These are phyloP conservation scores for Epinephelus moara DNA, from an alignment of 2,113 vertebrate genomes.

Conservation along the genomic window DNA sequence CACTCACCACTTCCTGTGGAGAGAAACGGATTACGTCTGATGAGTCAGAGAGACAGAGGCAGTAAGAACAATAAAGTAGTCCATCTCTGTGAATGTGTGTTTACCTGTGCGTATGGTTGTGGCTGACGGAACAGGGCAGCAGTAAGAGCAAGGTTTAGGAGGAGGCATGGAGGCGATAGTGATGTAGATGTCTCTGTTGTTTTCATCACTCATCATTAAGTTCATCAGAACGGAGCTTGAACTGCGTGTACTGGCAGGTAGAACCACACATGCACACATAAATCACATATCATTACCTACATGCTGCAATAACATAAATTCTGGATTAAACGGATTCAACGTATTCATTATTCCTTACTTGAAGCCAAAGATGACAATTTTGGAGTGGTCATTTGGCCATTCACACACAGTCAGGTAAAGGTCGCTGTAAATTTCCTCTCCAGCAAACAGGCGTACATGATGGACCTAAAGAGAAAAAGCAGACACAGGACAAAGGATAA, in stretches of 20 bases:
- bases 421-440: constrained; percentile 93
- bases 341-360: constrained; percentile 85
- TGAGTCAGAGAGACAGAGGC: neutral
- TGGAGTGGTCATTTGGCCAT: constrained; percentile 93
- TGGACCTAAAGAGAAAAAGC: constrained; percentile 84
- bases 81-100: neutral
- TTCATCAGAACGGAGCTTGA: constrained; percentile 91
- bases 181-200: constrained; percentile 94
- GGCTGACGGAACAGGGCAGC: constrained; percentile 79
- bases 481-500: neutral
- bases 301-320: too few species aligned
- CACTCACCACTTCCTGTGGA: constrained; percentile 85
- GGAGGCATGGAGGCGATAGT: constrained; percentile 91
- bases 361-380: constrained; percentile 95
- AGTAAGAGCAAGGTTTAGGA: constrained; percentile 84
- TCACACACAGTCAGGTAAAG: constrained; percentile 94
- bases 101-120: constrained; percentile 83
- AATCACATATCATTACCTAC: neutral
- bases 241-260: constrained; percentile 86
- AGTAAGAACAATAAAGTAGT: neutral
- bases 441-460: constrained; percentile 93
- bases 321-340: too few species aligned
- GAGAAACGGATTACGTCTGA: constrained; percentile 2
- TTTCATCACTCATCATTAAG: constrained; percentile 95
- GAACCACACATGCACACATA: neutral